These are phyloP conservation scores for Aphelinus certus DNA, from an alignment of 1,140 invertebrate species.

Conservation along the genomic window DNA sequence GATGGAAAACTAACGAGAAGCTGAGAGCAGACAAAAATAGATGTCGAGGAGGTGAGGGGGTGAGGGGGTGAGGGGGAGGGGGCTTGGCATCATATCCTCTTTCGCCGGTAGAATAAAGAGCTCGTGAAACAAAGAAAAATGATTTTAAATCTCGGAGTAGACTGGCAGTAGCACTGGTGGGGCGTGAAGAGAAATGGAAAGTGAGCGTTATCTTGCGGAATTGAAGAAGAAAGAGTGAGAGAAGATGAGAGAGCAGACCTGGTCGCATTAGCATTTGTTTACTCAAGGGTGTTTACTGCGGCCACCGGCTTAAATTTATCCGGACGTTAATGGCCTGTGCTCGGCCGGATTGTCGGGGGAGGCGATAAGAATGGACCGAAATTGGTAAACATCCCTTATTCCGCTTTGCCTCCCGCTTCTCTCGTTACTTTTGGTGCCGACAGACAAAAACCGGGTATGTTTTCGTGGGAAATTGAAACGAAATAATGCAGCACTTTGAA, in stretches of 20 bases:
- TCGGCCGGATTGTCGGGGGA: constrained; percentile 4
- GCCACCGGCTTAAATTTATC: constrained; percentile 26
- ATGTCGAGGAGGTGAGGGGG: too few relatives aligned
- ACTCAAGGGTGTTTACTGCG: constrained; percentile 21
- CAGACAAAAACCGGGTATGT: too few relatives aligned
- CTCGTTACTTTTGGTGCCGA: neutral
- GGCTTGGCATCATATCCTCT: too few relatives aligned
- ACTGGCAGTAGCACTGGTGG: neutral
- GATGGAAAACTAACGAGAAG: too few relatives aligned
- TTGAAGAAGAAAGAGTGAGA: neutral
- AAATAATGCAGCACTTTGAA: too few relatives aligned
- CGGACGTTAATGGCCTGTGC: constrained; percentile 24
- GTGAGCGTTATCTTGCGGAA: constrained; percentile 9
- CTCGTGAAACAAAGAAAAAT: too few relatives aligned
- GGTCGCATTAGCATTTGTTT: constrained; percentile 29
- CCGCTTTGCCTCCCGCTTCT: neutral
- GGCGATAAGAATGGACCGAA: constrained; percentile 28
- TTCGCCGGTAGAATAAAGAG: too few relatives aligned
- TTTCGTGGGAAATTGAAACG: too few relatives aligned
- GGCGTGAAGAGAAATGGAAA: constrained; percentile 5
- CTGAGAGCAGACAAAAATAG: too few relatives aligned
- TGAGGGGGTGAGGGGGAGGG: too few relatives aligned
- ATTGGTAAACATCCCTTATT: constrained; percentile 33
- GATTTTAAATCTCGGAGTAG: neutral
- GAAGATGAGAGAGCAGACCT: neutral